Evolutionary conservation across 2,113 vertebrate species (phyloP), one percentile per base, ranked within the genome.

Genomic region (Tenebrosternarchus preto): DNA sequence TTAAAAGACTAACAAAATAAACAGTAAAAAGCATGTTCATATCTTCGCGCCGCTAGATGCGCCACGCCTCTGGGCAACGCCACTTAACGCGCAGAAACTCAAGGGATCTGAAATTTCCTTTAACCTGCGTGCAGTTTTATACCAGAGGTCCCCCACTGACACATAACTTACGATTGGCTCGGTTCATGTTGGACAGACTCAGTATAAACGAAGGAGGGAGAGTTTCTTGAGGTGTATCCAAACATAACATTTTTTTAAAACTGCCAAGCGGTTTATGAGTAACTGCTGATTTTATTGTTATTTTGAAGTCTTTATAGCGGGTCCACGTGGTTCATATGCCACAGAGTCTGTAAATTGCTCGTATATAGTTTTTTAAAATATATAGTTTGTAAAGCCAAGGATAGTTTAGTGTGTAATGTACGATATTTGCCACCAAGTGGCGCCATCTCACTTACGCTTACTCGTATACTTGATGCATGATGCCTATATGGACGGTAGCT

Each of bases 131-230:
- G 88, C 90, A 92, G 94, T 95, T 89, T 95, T 95, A 93, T 96
- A 94, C 88, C 91, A 90, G 91, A 87, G 91, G 91, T 91, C 92
- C 92, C 91, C 93, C 91, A 81, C 86, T 90, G 83, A 94, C 92
- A 91, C 89, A 90, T 91, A 92, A 83, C 86, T 90, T 82, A 90
- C 84, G 94, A 97, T 97, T 97, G 95, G 95, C 93, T 94, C 91
- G 11, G 27, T 53, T n/a, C 16, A 27, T 33, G 33, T 24, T 15
- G 43, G 46, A 60, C 17, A 29, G 33, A 66, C 63, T 33, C 63
- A 67, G 33, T 29, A 29, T 29, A 66, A 64, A 66, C 27, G 55
- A 53, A 25, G 36, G 19, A 31, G 36, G n/a, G 67, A 60, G 53
- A 39, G 22, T 11, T 53, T 63, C 0, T 69, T 50, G 43, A 50